Conservation (phyloP, 2,797 vertebrate species). For the Moxostoma hubbsi region DNA sequence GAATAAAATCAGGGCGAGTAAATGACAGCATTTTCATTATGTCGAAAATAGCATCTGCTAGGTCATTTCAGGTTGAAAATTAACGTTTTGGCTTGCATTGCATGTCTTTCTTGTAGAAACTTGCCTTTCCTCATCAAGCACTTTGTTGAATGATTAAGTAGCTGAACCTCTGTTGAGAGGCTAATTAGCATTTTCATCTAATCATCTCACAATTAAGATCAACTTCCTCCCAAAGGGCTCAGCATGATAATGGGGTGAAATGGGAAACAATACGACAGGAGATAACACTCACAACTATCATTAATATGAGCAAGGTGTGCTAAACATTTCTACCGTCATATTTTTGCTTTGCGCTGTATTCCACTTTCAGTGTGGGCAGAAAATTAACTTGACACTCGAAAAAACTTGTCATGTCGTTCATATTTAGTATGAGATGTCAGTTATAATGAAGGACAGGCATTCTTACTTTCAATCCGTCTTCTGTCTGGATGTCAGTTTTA, state of each 20-base stretch:
- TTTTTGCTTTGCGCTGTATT: too few relatives aligned
- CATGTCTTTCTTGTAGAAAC: constrained; percentile 23
- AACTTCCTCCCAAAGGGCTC: constrained; percentile 27
- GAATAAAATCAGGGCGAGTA: too few relatives aligned
- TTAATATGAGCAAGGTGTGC: neutral
- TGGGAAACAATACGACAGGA: constrained; percentile 39
- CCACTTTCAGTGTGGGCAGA: too few relatives aligned
- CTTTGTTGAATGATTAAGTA: constrained; percentile 40
- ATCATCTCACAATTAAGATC: constrained; percentile 51
- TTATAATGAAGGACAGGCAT: neutral
- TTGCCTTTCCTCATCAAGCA: constrained; percentile 29
- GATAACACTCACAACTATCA: constrained; percentile 23
- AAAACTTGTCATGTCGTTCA: neutral
- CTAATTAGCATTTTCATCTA: constrained; percentile 51
- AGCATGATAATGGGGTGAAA: constrained; percentile 22
- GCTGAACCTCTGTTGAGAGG: constrained; percentile 33
- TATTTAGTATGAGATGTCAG: neutral
- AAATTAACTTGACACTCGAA: neutral
- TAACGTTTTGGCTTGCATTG: neutral
- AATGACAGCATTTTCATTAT: too few relatives aligned
- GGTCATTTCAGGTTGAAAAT: neutral
- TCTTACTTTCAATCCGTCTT: constrained; percentile 48
- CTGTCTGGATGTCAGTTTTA: neutral
- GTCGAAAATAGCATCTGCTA: neutral
- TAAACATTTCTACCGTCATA: neutral